Evolutionary conservation across 2,888 invertebrate genomes (phyloP).

Genomic region (Aleiodes leptofemur): DNA sequence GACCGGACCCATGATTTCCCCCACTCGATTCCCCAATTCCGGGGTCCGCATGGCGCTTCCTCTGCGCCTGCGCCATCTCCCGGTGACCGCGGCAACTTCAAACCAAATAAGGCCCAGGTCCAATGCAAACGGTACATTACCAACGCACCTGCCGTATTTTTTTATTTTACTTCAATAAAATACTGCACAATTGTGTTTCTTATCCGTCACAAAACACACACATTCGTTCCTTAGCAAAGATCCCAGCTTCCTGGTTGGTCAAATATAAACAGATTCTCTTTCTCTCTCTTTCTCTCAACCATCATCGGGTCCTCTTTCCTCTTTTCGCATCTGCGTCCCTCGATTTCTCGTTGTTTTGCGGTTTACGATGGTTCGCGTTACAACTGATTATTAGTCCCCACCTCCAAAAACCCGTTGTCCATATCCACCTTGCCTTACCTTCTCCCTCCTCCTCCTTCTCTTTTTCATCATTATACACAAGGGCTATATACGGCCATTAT

Average conservation of each 20-base stretch:
- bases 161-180: too few relatives aligned
- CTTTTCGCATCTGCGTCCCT: slow-evolving; percentile 47
- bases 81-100: too few relatives aligned
- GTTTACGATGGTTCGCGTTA: slow-evolving; percentile 74
- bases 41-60: too few relatives aligned
- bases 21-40: too few relatives aligned
- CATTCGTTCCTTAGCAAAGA: too few relatives aligned
- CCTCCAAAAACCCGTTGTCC: slow-evolving; percentile 50
- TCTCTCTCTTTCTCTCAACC: slow-evolving; percentile 44
- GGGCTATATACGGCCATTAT: slow-evolving; percentile 66
- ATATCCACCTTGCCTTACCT: slow-evolving; percentile 46
- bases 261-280: slow-evolving; percentile 46
- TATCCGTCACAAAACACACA: too few relatives aligned
- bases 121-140: too few relatives aligned
- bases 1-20: too few relatives aligned
- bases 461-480: slow-evolving; percentile 64
- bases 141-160: too few relatives aligned
- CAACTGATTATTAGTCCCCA: slow-evolving; percentile 74
- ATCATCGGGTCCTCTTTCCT: slow-evolving; percentile 32
- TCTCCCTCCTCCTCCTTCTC: slow-evolving; percentile 45
- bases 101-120: too few relatives aligned
- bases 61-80: too few relatives aligned
- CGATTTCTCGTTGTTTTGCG: slow-evolving; percentile 71
- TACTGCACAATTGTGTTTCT: too few relatives aligned
- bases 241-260: slow-evolving; percentile 27